Evolutionary conservation across 2,113 vertebrate genomes (phyloP), one percentile per base, ranked within the genome.

Genomic region (Leptosomus discolor): DNA sequence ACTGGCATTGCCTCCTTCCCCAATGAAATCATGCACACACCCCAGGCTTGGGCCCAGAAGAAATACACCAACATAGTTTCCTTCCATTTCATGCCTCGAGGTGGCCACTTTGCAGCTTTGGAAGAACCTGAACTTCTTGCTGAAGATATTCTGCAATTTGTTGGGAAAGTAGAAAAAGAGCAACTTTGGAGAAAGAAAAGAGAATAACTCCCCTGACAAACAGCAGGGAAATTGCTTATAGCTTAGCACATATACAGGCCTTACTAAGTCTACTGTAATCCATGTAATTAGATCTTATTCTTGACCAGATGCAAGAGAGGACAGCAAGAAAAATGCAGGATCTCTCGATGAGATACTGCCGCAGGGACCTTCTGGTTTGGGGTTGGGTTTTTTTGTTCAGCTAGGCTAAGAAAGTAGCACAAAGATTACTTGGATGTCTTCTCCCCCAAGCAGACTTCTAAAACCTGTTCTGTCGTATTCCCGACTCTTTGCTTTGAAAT

Each of bases 41-140:
- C 98, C 3, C 95, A 89, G 61, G 97, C 85, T 39, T 98, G 98
- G 98, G 82, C 97, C 67, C 92, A 78, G 92, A 34, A 61, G 91
- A 98, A 98, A 93, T 98, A 96, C 74, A 92, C 93, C 58, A 97
- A 97, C 37, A 97, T 98, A 0, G 8, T 98, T 63, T 98, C 98
- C 58, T 98, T 98, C 68, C 96, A 94, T n/a, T 98, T 97, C 94
- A 98, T 98, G 98, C 71, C 97, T 37, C 87, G 46, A 6, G 98
- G 98, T 15, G 98, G 98, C 39, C 98, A 98, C 85, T 98, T 98
- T 0, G 97, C 97, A 11, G 98, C 98, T 88, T 97, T 98, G 2
- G 98, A 98, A 85, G 98, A 99, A 80, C 98, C 98, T 4, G 78
- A 96, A 74, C 95, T 98, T 67, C 97, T 98, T 14, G 98, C 98